These are phyloP conservation scores for Aleiodes alternator DNA, from an alignment of 2,888 invertebrate genomes.

Conservation along the genomic window DNA sequence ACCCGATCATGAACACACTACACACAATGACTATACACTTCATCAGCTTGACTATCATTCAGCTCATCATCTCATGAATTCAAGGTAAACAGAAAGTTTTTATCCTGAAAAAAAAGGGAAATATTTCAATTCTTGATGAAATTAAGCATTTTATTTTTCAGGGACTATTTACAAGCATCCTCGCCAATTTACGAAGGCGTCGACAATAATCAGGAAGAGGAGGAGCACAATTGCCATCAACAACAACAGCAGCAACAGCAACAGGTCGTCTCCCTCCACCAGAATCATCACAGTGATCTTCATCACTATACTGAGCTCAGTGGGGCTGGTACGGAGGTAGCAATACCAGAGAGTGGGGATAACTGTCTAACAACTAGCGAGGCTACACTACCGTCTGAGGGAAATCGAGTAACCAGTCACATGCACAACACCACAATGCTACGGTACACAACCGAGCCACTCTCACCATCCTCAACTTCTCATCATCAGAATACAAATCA, in stretches of 20 bases:
- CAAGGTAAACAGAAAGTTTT: slow-evolving; percentile 56
- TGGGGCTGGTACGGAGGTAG: slow-evolving; percentile 64
- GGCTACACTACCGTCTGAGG: slow-evolving; percentile 67
- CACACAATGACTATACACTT: slow-evolving; percentile 60
- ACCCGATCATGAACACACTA: slow-evolving; percentile 58
- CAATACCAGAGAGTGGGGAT: slow-evolving; percentile 71
- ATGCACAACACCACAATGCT: slow-evolving; percentile 73
- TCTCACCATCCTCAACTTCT: slow-evolving; percentile 62
- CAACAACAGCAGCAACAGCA: slow-evolving; percentile 51
- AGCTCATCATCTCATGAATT: slow-evolving; percentile 61
- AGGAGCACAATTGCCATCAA: slow-evolving; percentile 43
- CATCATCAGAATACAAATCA: slow-evolving; percentile 48
- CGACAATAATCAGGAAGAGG: slow-evolving; percentile 57
- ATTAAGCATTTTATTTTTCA: slow-evolving; percentile 44
- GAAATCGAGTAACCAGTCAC: slow-evolving; percentile 70
- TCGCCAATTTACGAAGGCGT: slow-evolving; percentile 54
- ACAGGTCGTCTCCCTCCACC: slow-evolving; percentile 52
- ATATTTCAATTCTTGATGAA: neutral
- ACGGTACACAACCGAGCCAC: slow-evolving; percentile 70
- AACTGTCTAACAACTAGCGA: slow-evolving; percentile 62
- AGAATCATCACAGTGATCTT: slow-evolving; percentile 48
- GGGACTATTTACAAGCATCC: slow-evolving; percentile 54
- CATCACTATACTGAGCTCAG: slow-evolving; percentile 62
- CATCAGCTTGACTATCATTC: slow-evolving; percentile 62
- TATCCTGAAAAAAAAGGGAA: neutral